Percentiles rank a stretch among this genome's conserved stretches.
phyloP scores from a whole-genome alignment of 2,113 vertebrate genomes.

The Daphoenositta chrysoptera region DNA sequence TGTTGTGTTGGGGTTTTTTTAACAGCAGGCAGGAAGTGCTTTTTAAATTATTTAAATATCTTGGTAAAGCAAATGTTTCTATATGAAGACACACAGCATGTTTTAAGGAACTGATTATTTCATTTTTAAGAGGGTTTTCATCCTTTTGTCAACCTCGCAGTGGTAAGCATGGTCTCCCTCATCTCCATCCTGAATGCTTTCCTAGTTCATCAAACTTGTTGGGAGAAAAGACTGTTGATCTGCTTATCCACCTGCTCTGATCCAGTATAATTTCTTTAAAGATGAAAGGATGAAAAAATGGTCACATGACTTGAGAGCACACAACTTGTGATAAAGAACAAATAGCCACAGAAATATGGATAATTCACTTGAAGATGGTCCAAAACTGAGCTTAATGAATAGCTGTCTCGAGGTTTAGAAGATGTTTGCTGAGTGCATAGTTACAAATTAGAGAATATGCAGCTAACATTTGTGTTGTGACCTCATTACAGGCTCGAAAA shows the following conservation, averaged over 20 bases:
- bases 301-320: background rate
- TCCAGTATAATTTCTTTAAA: background rate
- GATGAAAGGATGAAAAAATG: background rate
- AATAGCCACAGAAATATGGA: background rate
- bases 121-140: background rate
- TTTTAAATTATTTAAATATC: constrained; percentile 22
- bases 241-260: background rate
- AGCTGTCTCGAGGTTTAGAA: background rate
- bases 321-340: background rate
- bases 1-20: background rate
- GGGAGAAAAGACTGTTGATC: background rate
- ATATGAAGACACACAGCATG: background rate
- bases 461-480: background rate
- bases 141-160: background rate
- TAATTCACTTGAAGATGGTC: background rate
- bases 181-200: background rate
- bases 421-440: background rate
- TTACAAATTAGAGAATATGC: background rate
- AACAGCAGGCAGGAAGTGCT: background rate
- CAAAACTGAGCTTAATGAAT: background rate
- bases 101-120: background rate
- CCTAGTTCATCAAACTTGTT: background rate
- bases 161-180: background rate
- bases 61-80: constrained; percentile 20
- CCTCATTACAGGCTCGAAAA: background rate